Percentiles rank a stretch among this genome's conserved stretches.
These are phyloP conservation scores for Formica exsecta DNA, from an alignment of 1,140 invertebrate species.

Conservation along the genomic window DNA sequence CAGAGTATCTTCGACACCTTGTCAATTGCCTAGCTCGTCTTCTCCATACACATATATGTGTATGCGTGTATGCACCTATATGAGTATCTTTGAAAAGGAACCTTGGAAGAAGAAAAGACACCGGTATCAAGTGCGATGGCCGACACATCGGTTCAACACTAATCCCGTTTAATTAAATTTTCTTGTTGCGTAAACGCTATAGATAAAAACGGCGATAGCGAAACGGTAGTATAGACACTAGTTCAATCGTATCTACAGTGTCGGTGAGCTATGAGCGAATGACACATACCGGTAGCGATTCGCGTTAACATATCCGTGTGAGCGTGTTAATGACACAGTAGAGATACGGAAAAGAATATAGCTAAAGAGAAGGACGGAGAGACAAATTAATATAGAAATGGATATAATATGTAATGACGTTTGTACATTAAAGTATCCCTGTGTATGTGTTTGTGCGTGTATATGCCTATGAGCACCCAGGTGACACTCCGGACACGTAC, in stretches of 20 bases:
- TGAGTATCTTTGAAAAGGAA: constrained; percentile 24
- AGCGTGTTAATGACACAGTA: constrained; percentile 31
- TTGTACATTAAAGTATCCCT: not conserved
- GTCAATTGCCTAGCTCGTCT: constrained; percentile 52
- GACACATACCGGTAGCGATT: constrained; percentile 24
- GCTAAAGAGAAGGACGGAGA: not conserved
- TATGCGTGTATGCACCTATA: constrained; percentile 2
- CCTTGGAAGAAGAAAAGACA: not conserved
- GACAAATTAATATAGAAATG: constrained; percentile 28
- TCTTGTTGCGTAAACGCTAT: constrained; percentile 4
- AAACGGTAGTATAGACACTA: not conserved
- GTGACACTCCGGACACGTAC: constrained; percentile 71
- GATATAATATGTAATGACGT: not conserved
- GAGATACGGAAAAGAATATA: constrained; percentile 4
- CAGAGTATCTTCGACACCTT: constrained; percentile 18
- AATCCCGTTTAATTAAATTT: constrained; percentile 50
- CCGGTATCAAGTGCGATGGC: constrained; percentile 13
- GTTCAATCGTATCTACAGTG: constrained; percentile 12
- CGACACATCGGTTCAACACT: constrained; percentile 31
- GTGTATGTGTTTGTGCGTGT: not conserved
- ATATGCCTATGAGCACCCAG: constrained; percentile 15
- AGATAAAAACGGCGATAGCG: not conserved
- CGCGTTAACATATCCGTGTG: constrained; percentile 9
- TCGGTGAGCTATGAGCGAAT: not conserved
- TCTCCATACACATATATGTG: not conserved